phyloP scores from a whole-genome alignment of 2,888 invertebrate species.

The Octonoba sinensis region DNA sequence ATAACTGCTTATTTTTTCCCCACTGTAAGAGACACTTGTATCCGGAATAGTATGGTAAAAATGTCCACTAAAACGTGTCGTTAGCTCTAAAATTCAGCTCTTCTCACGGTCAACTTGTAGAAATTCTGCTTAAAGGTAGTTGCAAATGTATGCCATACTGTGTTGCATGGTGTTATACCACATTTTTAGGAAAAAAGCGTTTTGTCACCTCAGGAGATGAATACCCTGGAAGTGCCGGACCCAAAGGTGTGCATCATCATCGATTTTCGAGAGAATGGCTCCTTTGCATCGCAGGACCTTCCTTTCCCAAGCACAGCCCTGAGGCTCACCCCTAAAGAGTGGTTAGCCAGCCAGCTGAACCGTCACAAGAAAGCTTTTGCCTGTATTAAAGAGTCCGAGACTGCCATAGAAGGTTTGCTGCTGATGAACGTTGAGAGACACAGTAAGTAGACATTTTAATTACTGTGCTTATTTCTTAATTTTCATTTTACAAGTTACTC shows the following conservation, averaged over 20 bases:
- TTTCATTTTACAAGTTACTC: too few relatives aligned
- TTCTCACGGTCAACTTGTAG: too few relatives aligned
- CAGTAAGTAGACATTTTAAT: conserved; percentile 37
- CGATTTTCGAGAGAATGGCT: conserved; percentile 61
- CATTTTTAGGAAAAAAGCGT: conserved; percentile 40
- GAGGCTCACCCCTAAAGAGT: conserved; percentile 57
- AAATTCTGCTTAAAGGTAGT: not conserved
- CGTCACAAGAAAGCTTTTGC: conserved; percentile 55
- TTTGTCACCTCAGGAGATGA: conserved; percentile 56
- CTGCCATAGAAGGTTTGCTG: conserved; percentile 57
- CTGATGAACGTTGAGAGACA: conserved; percentile 65
- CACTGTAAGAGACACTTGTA: too few relatives aligned
- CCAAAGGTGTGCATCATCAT: conserved; percentile 63
- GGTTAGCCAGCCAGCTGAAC: conserved; percentile 53
- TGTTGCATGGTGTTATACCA: conserved; percentile 32
- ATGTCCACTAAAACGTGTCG: too few relatives aligned
- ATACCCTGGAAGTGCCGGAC: conserved; percentile 56
- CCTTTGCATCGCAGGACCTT: conserved; percentile 58
- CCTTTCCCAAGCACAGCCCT: conserved; percentile 60
- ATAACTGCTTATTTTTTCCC: too few relatives aligned
- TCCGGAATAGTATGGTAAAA: too few relatives aligned
- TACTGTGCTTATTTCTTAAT: too few relatives aligned
- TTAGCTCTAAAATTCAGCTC: too few relatives aligned
- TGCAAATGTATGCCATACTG: conserved; percentile 2
- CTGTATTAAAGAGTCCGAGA: conserved; percentile 52